Evolutionary conservation across 2,888 invertebrate species (phyloP).

Genomic region (Phortica magna): DNA sequence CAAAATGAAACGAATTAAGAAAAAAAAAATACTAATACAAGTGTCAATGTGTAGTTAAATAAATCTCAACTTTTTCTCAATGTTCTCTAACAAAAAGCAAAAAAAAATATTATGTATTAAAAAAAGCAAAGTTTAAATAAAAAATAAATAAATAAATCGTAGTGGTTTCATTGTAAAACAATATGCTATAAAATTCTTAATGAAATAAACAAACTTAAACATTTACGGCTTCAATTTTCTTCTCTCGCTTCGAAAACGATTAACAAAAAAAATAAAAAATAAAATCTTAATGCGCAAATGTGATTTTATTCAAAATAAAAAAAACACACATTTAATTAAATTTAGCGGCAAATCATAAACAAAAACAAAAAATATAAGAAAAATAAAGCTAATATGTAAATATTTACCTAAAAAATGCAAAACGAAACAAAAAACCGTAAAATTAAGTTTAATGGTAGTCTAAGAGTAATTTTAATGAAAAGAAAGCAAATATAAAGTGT

Average conservation of each 20-base stretch:
- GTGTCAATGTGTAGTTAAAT: conserved; percentile 72
- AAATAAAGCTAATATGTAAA: conserved; percentile 33
- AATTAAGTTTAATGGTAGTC: conserved; percentile 58
- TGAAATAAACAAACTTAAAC: conserved; percentile 38
- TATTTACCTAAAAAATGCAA: conserved; percentile 15
- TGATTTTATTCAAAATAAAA: conserved; percentile 76
- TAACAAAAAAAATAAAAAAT: conserved; percentile 33
- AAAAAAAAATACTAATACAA: conserved; percentile 47
- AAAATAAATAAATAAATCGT: conserved; percentile 45
- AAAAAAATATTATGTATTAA: conserved; percentile 41
- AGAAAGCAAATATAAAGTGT: conserved; percentile 70
- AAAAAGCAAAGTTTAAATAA: conserved; percentile 21
- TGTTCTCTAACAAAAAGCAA: conserved; percentile 57
- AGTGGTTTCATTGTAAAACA: conserved; percentile 74
- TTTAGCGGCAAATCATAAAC: conserved; percentile 30
- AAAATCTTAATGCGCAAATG: conserved; percentile 65
- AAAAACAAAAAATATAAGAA: conserved; percentile 50
- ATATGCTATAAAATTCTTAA: conserved; percentile 51
- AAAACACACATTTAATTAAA: conserved; percentile 58
- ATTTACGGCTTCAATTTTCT: conserved; percentile 58
- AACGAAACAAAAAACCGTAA: conserved; percentile 39
- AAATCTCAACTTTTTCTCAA: conserved; percentile 70
- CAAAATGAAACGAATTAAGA: conserved; percentile 54
- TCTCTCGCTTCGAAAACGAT: conserved; percentile 59
- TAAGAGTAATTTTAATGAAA: conserved; percentile 70